Evolutionary conservation across 1,140 invertebrate species (phyloP), one percentile per base, ranked within the genome.

Genomic region (Heliconius nattereri): DNA sequence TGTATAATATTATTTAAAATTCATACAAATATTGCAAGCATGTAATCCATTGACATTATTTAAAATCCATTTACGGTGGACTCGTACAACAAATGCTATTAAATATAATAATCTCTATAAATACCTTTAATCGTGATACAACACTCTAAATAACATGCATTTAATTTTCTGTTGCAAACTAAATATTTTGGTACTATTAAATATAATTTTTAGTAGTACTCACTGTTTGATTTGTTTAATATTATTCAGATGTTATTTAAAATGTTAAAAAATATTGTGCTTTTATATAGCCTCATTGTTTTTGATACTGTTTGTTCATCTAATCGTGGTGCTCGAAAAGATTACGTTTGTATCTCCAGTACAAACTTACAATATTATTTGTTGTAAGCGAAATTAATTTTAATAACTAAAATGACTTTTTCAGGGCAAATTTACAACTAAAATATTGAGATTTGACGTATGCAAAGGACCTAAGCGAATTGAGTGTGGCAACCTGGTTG

Each of bases 401-500:
- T 9, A 20, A 7, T 8, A 32, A 20, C 2, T 57, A 23, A 52
- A 20, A 6, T 20, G 20, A 5, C 5, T n/a, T 57, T 57, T 57
- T 23, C 73, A 89, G 88, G 87, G 87, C n/a, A 40, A 80, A 75
- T 89, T 88, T 60, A 76, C 71, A 37, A 52, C 88, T 29, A 75
- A 75, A n/a, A 75, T 90, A 13, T 82, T 73, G 13, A 76, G 84
- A 2, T 45, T 87, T 1, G 76, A 79, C 8, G 19, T 79, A 2
- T 90, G 87, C 45, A 86, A 85, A 71, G 89, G 89, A 8, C 89
- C 89, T 49, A 90, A 88, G 71, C 78, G 37, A 11, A 80, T 73
- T 37, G 81, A 88, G 20, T 89, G 89, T 37, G 60, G 76, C 29
- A 52, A 81, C 11, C n/a, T 85, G 54, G 78, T 73, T 20, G 76